A percentile compares a stretch with the other conserved stretches of the same genome.
These are phyloP conservation scores for Diplolepis rosae DNA, from an alignment of 2,888 invertebrate genomes.

Conservation along the genomic window DNA sequence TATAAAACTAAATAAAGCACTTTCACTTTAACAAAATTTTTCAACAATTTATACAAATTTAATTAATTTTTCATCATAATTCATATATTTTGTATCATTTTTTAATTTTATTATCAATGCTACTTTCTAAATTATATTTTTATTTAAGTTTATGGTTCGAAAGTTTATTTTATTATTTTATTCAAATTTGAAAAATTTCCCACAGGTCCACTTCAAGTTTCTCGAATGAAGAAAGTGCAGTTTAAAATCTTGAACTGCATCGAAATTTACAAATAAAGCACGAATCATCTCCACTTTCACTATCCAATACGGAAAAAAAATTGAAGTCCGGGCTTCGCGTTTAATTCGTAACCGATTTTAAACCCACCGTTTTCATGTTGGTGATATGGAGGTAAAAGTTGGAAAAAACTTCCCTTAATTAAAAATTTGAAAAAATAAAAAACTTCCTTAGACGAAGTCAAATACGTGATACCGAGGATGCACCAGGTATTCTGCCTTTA, in stretches of 20 bases:
- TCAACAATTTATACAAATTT: too few relatives aligned
- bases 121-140: background rate
- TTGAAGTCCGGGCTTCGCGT: conserved; percentile 16
- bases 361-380: conserved; percentile 69
- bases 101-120: background rate
- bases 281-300: conserved; percentile 67
- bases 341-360: background rate
- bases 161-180: conserved; percentile 31
- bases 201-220: conserved; percentile 31
- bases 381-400: conserved; percentile 47
- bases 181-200: conserved; percentile 25
- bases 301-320: conserved; percentile 58
- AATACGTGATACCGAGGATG: conserved; percentile 66
- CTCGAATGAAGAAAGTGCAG: conserved; percentile 9
- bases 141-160: background rate
- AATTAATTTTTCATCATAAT: too few relatives aligned
- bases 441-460: conserved; percentile 58
- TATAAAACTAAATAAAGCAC: background rate
- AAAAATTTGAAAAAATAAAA: background rate
- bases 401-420: conserved; percentile 39
- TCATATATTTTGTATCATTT: too few relatives aligned
- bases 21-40: background rate
- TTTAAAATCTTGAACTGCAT: conserved; percentile 9
- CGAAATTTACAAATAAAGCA: conserved; percentile 32
- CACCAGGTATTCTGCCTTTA: conserved; percentile 66